A percentile compares a stretch with the other conserved stretches of the same genome.
Conservation (phyloP, 2,888 invertebrate species). For the Rotaria socialis region DNA sequence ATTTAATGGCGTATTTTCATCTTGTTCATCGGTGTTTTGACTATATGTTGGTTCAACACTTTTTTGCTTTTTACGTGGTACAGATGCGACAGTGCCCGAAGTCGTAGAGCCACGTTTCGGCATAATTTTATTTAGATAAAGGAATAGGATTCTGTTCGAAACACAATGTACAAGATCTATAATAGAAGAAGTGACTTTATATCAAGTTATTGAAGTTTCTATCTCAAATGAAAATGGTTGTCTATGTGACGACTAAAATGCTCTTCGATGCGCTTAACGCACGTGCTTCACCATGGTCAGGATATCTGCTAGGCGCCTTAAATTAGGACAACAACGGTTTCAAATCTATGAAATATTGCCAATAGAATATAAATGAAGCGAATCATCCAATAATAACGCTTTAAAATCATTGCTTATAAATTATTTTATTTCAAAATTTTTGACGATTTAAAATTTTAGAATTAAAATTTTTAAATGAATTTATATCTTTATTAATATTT, state of each 20-base stretch:
- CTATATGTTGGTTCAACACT: neutral
- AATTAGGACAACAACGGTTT: neutral
- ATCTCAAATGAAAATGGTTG: too few species aligned
- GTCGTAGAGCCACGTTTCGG: conserved; percentile 3
- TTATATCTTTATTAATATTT: too few species aligned
- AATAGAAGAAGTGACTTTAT: neutral
- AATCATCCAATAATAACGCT: neutral
- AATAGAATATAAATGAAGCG: neutral
- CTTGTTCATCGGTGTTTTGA: neutral
- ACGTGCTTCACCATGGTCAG: neutral
- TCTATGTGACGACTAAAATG: too few species aligned
- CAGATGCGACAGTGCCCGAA: neutral
- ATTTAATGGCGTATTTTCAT: neutral
- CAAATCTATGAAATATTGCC: neutral
- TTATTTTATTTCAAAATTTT: too few species aligned
- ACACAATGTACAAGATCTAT: neutral
- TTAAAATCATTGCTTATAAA: too few species aligned
- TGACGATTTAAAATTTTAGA: too few species aligned
- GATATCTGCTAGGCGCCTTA: neutral
- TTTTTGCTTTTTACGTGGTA: neutral
- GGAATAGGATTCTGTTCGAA: neutral
- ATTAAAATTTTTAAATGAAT: too few species aligned
- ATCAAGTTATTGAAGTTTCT: too few species aligned
- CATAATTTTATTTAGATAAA: neutral
- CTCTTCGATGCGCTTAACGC: neutral